phyloP scores from a whole-genome alignment of 1,140 invertebrate species.

The Pachypeltis micranthus region DNA sequence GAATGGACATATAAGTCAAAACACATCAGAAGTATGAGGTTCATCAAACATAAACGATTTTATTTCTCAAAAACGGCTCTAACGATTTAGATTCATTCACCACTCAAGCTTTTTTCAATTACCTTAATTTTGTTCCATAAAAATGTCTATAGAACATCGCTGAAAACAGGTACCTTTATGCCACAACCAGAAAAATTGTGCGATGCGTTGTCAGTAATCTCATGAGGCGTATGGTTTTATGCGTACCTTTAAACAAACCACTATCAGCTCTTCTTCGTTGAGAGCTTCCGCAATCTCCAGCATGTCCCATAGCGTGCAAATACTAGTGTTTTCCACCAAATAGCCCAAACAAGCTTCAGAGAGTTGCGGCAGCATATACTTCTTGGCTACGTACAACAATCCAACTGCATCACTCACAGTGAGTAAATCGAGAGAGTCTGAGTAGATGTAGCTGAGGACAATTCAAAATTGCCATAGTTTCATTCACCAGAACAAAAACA shows the following conservation, averaged over 20 bases:
- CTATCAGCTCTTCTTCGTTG: slow-evolving; percentile 22
- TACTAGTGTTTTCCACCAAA: slow-evolving; percentile 15
- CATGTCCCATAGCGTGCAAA: slow-evolving; percentile 23
- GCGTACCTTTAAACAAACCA: slow-evolving; percentile 23
- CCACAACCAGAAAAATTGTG: neutral
- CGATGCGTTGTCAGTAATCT: neutral
- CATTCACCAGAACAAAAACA: no score
- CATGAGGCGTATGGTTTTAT: no score
- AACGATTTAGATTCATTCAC: no score
- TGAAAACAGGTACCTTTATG: neutral
- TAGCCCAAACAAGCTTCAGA: slow-evolving; percentile 19
- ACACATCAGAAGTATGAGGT: no score
- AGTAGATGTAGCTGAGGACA: slow-evolving; percentile 30
- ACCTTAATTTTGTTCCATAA: no score
- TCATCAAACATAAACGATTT: neutral
- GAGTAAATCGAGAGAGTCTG: slow-evolving; percentile 27
- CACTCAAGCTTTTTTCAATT: no score
- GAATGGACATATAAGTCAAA: no score
- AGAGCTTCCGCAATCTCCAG: slow-evolving; percentile 23
- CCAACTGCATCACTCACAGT: slow-evolving; percentile 28
- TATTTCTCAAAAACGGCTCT: neutral
- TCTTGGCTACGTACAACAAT: slow-evolving; percentile 32
- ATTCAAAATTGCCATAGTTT: no score
- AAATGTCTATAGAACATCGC: neutral
- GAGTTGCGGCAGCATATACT: slow-evolving; percentile 31